phyloP scores from a whole-genome alignment of 1,140 invertebrate genomes.

The Gerris buenoi region DNA sequence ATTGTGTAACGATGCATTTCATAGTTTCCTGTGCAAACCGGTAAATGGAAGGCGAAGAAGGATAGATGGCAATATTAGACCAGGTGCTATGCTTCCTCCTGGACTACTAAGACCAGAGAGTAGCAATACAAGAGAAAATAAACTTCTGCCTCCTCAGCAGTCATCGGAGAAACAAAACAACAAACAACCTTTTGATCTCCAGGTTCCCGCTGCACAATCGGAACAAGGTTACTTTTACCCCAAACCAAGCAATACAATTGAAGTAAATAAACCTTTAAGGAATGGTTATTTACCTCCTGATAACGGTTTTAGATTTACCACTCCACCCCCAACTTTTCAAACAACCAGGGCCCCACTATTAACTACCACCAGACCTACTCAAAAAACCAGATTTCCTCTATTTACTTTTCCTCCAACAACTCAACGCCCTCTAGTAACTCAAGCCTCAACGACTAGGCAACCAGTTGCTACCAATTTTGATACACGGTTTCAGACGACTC shows the following conservation, averaged over 20 bases:
- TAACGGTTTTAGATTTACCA: background rate
- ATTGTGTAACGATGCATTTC: constrained; percentile 18
- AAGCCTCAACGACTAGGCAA: background rate
- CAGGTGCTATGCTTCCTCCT: constrained; percentile 12
- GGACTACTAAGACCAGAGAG: constrained; percentile 7
- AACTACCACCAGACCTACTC: background rate
- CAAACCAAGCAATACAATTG: constrained; percentile 6
- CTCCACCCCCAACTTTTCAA: background rate
- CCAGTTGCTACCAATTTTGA: background rate
- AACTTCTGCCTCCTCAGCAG: background rate
- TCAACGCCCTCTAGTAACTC: background rate
- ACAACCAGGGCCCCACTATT: background rate
- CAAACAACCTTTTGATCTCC: background rate
- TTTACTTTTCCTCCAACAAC: constrained; percentile 2
- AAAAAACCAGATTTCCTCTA: background rate
- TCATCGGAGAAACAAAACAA: background rate
- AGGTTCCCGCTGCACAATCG: background rate
- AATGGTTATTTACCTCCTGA: constrained; percentile 2
- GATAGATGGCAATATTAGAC: constrained; percentile 14
- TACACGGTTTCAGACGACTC: background rate
- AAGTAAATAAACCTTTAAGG: background rate
- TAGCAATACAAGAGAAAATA: background rate
- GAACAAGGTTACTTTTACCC: constrained; percentile 8
- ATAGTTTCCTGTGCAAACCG: constrained; percentile 19
- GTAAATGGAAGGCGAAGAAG: constrained; percentile 10